Evolutionary conservation across 2,888 invertebrate species (phyloP).

Genomic region (Heliconius ethilla): DNA sequence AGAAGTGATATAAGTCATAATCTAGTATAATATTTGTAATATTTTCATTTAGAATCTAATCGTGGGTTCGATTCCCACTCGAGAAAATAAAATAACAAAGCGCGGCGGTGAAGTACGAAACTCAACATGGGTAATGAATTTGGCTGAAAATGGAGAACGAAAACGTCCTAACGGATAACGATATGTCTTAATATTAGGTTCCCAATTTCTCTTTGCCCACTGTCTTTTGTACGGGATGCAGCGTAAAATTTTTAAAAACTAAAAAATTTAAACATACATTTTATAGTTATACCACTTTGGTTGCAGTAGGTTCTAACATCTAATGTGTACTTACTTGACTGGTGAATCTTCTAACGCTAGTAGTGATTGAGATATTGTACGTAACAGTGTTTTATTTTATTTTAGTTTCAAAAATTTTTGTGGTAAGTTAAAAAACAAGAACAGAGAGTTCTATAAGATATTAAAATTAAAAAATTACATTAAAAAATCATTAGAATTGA

Average conservation of each 20-base stretch:
- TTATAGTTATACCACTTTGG: not conserved
- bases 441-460: not conserved
- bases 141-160: not conserved
- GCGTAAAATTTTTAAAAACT: not conserved
- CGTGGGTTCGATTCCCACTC: not conserved
- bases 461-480: too few species aligned
- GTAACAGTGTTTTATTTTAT: not conserved
- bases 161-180: not conserved
- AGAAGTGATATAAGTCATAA: not conserved
- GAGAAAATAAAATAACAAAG: not conserved
- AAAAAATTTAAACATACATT: not conserved
- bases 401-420: not conserved
- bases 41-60: not conserved
- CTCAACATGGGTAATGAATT: not conserved
- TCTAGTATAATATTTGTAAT: not conserved
- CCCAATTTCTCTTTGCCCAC: not conserved
- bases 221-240: not conserved
- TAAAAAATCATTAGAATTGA: too few species aligned
- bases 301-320: not conserved
- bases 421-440: not conserved
- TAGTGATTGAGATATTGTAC: not conserved
- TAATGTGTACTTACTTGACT: constrained; percentile 7
- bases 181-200: not conserved
- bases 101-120: not conserved
- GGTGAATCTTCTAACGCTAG: not conserved